Evolutionary conservation across 92 coral and sea anemone genomes (phyloP), one percentile per base, ranked within the genome.

Genomic region (Palythoa heliodiscus): DNA sequence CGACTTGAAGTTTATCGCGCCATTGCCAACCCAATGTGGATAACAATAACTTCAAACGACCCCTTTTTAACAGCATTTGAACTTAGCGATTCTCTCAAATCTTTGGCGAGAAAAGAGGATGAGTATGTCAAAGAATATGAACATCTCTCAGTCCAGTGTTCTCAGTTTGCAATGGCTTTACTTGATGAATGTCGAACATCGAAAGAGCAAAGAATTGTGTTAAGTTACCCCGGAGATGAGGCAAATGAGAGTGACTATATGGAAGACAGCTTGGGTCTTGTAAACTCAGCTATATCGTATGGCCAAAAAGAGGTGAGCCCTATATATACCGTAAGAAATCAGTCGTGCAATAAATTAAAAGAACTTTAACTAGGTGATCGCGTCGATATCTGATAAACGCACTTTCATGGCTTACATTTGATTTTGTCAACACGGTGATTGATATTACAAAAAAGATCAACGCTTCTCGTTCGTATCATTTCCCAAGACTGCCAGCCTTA

Each of bases 231-330:
- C 3, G 98, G 95, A 0, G 95, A 86, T 70, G 86, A 95, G 10
- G 93, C 92, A 0, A 71, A 87, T 13, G 93, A 93, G 16, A 93
- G 58, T 3, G 95, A 93, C 24, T 88, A 77, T 76, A 85, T 82
- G 61, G 95, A 91, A 2, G 93, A 89, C 66, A 76, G 91, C 25
- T 91, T 97, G 55, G 99, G 96, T 11, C 68, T 97, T 16, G 87
- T 97, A 7, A 93, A 97, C 67, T 88, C 89, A 71, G 99, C 99
- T 2, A 95, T 97, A 78, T 89, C 95, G 4, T 92, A 83, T 85
- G 93, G 95, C 61, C 99, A 97, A 58, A 97, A 97, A 87, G 99
- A 97, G 99, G 99, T 97, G 85, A 82, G 95, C 4, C 29, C 24
- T 70, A 43, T 5, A 29, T 29, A 29, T 29, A 29, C 35, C 35